phyloP scores from a whole-genome alignment of 2,797 vertebrate genomes.

The Amblyopsis hoosieri region DNA sequence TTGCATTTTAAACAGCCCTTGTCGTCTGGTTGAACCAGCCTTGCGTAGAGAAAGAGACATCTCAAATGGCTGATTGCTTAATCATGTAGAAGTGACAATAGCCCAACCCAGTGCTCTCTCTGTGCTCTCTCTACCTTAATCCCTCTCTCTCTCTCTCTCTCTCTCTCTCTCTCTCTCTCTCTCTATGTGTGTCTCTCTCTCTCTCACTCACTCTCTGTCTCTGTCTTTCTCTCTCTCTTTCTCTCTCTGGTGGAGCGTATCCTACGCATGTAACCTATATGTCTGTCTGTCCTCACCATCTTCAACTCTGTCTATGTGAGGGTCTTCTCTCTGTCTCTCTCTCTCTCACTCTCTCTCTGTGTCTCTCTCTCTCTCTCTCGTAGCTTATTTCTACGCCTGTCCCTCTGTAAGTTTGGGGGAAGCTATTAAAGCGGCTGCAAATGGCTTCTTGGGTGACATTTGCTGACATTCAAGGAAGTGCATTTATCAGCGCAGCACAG shows the following conservation, averaged over 20 bases:
- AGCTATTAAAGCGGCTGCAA: constrained; percentile 94
- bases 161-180: constrained; percentile 36
- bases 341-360: constrained; percentile 55
- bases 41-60: constrained; percentile 77
- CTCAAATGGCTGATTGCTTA: constrained; percentile 93
- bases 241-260: background rate
- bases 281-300: constrained; percentile 62
- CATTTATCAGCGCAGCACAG: constrained; percentile 97
- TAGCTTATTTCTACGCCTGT: constrained; percentile 84
- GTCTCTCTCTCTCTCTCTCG: constrained; percentile 70
- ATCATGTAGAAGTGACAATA: constrained; percentile 93
- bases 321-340: constrained; percentile 9
- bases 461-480: constrained; percentile 99
- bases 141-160: constrained; percentile 72
- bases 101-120: constrained; percentile 86
- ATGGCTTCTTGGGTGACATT: constrained; percentile 99
- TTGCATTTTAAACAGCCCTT: constrained; percentile 74
- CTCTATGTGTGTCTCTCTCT: constrained; percentile 52
- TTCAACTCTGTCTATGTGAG: constrained; percentile 43
- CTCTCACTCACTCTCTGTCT: constrained; percentile 61
- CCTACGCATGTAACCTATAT: constrained; percentile 12
- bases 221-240: constrained; percentile 6
- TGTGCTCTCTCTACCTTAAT: constrained; percentile 42
- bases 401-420: constrained; percentile 83
- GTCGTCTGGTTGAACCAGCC: constrained; percentile 90